Conservation (phyloP, 1,140 invertebrate species). For the Drosophila navojoa region DNA sequence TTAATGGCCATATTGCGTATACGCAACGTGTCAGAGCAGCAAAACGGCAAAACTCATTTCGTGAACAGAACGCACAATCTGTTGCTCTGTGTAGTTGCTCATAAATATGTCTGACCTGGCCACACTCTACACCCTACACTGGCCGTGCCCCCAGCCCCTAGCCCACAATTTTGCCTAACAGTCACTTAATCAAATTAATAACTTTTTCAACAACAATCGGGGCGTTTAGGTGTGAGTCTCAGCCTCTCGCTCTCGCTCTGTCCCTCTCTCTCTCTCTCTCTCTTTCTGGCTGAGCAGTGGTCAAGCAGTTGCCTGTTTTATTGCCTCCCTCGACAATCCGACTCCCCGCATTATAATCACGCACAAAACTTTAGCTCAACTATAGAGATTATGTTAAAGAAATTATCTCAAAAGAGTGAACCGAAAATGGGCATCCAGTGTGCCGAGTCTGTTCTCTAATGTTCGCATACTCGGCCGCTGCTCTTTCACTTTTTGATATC, state of each 20-base stretch:
- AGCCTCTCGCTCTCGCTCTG: too few relatives aligned
- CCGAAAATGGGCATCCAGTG: background rate
- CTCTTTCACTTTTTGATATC: background rate
- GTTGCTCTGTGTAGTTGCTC: slow-evolving; percentile 65
- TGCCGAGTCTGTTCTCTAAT: too few relatives aligned
- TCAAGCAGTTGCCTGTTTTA: slow-evolving; percentile 74
- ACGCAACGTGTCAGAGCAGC: slow-evolving; percentile 44
- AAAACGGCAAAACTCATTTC: slow-evolving; percentile 72
- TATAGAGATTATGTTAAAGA: slow-evolving; percentile 15
- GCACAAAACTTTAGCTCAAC: slow-evolving; percentile 25
- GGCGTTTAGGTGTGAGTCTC: background rate
- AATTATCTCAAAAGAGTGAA: slow-evolving; percentile 8
- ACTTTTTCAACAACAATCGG: slow-evolving; percentile 73
- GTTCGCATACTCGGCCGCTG: background rate
- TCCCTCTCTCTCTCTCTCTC: too few relatives aligned
- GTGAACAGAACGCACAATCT: slow-evolving; percentile 77
- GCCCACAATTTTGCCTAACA: slow-evolving; percentile 33
- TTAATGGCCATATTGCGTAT: slow-evolving; percentile 53
- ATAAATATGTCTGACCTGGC: slow-evolving; percentile 72
- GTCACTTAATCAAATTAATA: slow-evolving; percentile 82
- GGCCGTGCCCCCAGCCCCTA: background rate
- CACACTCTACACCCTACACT: background rate
- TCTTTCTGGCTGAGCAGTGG: slow-evolving; percentile 21
- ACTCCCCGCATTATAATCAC: slow-evolving; percentile 51
- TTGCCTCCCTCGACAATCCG: slow-evolving; percentile 17